These are phyloP conservation scores for Leucosticte australis DNA, from an alignment of 2,113 vertebrate genomes.

Conservation along the genomic window DNA sequence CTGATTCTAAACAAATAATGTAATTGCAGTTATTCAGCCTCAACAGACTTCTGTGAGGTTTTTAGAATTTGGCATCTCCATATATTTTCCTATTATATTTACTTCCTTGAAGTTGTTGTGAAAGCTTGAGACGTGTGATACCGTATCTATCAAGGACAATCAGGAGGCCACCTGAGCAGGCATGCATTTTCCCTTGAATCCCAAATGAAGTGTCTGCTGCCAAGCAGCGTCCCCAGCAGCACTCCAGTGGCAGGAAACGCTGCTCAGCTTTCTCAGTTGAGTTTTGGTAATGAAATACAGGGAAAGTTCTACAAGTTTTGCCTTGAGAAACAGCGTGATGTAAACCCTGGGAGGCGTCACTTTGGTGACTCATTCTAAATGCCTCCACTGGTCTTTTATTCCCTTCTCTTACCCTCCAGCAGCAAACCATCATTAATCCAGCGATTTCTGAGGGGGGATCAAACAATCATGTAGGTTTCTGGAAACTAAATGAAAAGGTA, in stretches of 20 bases:
- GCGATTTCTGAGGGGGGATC: not conserved
- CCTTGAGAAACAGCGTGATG: constrained; percentile 20
- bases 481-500: constrained; percentile 40
- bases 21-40: not conserved
- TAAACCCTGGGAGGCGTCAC: not conserved
- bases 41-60: not conserved
- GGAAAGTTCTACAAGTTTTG: constrained; percentile 10
- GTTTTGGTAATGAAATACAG: constrained; percentile 8
- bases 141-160: not conserved
- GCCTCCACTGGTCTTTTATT: constrained; percentile 42
- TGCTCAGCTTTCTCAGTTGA: not conserved
- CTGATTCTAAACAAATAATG: not conserved
- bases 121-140: not conserved
- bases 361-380: constrained; percentile 23
- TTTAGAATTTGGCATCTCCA: constrained; percentile 45
- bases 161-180: not conserved
- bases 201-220: not conserved
- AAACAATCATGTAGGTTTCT: not conserved
- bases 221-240: not conserved
- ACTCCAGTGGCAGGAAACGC: not conserved
- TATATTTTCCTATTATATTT: not conserved
- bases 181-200: not conserved
- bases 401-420: constrained; percentile 14
- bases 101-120: constrained; percentile 14
- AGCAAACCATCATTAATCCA: constrained; percentile 24